Evolutionary conservation across 2,113 vertebrate genomes (phyloP).

Genomic region (Cyanoramphus novaezelandiae): DNA sequence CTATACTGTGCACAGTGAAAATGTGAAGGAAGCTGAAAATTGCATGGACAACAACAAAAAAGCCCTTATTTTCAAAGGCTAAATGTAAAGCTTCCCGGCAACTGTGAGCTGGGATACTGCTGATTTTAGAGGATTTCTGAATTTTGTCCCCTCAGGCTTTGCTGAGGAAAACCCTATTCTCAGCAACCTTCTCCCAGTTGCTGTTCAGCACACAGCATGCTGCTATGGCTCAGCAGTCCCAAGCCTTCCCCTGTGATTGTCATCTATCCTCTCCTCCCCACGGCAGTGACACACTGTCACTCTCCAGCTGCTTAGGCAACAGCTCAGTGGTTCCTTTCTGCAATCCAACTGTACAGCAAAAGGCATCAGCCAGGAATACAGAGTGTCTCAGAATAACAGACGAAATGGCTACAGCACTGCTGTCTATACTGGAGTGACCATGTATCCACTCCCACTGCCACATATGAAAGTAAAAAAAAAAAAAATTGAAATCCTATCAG

Average conservation of each 20-base stretch:
- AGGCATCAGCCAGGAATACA: neutral
- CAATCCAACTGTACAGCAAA: neutral
- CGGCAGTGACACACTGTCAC: neutral
- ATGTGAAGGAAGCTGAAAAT: neutral
- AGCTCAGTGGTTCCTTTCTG: slow-evolving; percentile 9
- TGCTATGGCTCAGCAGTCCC: neutral
- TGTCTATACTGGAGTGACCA: neutral
- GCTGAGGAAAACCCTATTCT: neutral
- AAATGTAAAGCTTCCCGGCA: neutral
- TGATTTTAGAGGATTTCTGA: neutral
- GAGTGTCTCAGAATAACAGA: neutral
- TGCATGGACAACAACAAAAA: neutral
- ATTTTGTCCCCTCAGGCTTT: neutral
- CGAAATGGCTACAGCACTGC: neutral
- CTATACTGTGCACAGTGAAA: neutral
- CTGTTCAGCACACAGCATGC: neutral
- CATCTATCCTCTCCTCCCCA: neutral
- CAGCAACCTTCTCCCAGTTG: neutral
- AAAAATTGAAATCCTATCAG: neutral
- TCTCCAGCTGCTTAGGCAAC: slow-evolving; percentile 33
- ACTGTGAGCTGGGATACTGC: neutral
- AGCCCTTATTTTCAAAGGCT: neutral
- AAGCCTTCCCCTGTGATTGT: neutral
- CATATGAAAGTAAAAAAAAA: neutral
- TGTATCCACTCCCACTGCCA: neutral